Percentiles rank a stretch among this genome's conserved stretches.
Evolutionary conservation across 1,140 invertebrate genomes (phyloP).

Genomic region (Lordiphosa mommai): DNA sequence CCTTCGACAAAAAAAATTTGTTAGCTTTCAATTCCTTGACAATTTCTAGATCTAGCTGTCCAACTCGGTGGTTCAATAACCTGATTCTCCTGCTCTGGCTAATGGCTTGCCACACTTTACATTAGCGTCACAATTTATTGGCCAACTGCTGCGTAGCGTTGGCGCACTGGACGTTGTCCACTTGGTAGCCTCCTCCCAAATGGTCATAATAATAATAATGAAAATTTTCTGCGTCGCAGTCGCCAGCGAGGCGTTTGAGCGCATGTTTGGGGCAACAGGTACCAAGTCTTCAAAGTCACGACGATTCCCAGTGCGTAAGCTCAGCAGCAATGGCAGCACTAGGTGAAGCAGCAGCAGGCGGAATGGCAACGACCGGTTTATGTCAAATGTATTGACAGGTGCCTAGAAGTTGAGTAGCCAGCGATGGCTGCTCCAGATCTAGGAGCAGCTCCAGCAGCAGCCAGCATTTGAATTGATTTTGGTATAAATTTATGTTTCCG

Average conservation of each 20-base stretch:
- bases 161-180: neutral
- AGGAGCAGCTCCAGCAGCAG: too few relatives aligned
- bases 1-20: too few relatives aligned
- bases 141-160: constrained; percentile 43
- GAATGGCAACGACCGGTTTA: constrained; percentile 54
- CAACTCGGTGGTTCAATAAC: constrained; percentile 1
- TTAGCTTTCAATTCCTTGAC: too few relatives aligned
- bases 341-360: constrained; percentile 13
- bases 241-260: constrained; percentile 66
- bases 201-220: constrained; percentile 77
- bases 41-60: neutral
- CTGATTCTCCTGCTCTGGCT: constrained; percentile 17
- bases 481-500: constrained; percentile 57
- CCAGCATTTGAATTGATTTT: constrained; percentile 57
- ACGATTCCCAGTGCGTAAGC: constrained; percentile 62
- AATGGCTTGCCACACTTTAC: constrained; percentile 76
- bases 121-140: constrained; percentile 76
- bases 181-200: constrained; percentile 40
- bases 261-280: constrained; percentile 69
- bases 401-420: constrained; percentile 24
- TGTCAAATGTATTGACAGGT: constrained; percentile 75
- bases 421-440: constrained; percentile 62
- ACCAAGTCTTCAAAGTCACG: too few relatives aligned
- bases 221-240: constrained; percentile 58
- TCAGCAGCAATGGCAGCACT: too few relatives aligned